Percentiles rank a stretch among this genome's conserved stretches.
Evolutionary conservation across 92 coral and sea anemone genomes (phyloP).

Genomic region (Umimayanthus chanpuru): DNA sequence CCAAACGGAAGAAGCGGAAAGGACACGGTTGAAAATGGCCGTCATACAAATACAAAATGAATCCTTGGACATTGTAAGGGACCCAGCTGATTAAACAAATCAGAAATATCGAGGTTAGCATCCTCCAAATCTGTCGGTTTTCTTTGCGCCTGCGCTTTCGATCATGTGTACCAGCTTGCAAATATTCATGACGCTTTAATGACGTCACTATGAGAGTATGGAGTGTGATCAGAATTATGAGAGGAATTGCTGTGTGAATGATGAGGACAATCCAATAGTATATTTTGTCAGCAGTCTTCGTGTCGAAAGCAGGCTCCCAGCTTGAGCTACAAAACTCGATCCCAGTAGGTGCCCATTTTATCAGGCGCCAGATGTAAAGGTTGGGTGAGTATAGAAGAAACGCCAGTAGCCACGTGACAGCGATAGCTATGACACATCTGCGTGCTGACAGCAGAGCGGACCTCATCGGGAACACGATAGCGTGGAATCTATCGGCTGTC

Average conservation of each 20-base stretch:
- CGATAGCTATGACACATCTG: neutral
- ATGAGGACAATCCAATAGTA: neutral
- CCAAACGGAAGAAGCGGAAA: neutral
- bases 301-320: no score
- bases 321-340: neutral
- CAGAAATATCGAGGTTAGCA: constrained; percentile 7
- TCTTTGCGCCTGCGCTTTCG: constrained; percentile 2
- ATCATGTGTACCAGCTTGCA: neutral
- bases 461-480: neutral
- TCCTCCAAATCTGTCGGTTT: constrained; percentile 7
- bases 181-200: constrained; percentile 10
- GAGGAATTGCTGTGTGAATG: constrained; percentile 5
- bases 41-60: neutral
- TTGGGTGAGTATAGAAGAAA: neutral
- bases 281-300: neutral
- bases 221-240: neutral
- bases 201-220: neutral
- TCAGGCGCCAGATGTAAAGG: neutral
- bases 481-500: neutral
- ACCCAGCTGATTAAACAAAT: neutral
- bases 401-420: neutral
- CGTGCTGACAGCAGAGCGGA: neutral
- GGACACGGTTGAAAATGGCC: neutral
- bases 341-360: no score
- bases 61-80: no score